Percentiles rank a stretch among this genome's conserved stretches.
These are phyloP conservation scores for Melanostigma gelatinosum DNA, from an alignment of 2,113 vertebrate genomes.

Conservation along the genomic window DNA sequence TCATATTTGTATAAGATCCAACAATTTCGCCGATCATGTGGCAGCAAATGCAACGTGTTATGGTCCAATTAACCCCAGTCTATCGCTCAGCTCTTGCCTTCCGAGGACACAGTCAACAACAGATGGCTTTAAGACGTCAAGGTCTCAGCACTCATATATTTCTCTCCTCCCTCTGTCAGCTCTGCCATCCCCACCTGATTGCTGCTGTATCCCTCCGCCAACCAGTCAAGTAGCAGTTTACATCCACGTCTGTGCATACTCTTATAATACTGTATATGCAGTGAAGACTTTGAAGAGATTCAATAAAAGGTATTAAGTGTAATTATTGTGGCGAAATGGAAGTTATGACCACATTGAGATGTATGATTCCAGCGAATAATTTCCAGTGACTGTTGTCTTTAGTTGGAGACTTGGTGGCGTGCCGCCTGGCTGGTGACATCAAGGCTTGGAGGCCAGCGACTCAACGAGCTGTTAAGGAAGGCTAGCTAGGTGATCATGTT, in stretches of 20 bases:
- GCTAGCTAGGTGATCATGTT: not conserved
- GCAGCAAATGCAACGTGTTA: constrained; percentile 44
- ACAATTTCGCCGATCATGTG: constrained; percentile 27
- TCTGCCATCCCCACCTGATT: constrained; percentile 49
- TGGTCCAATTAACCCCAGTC: constrained; percentile 49
- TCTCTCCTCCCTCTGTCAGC: constrained; percentile 40
- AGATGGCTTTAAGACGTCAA: constrained; percentile 57
- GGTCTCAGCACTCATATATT: constrained; percentile 41
- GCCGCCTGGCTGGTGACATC: not conserved
- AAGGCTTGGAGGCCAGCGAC: not conserved
- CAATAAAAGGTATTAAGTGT: not conserved
- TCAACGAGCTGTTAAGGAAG: not conserved
- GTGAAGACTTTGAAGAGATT: not conserved
- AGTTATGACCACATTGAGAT: not conserved
- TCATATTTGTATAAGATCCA: not conserved
- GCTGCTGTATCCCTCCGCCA: not conserved
- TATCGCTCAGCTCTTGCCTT: constrained; percentile 24
- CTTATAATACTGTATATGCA: not conserved
- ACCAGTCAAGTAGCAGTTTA: not conserved
- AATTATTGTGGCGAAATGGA: not conserved
- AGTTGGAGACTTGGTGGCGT: not conserved
- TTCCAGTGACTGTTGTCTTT: not conserved
- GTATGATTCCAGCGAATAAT: not conserved
- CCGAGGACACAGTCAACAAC: constrained; percentile 48
- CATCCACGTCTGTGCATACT: not conserved